Evolutionary conservation across 1,140 invertebrate genomes (phyloP), one percentile per base, ranked within the genome.

Genomic region (Adelges cooleyi): DNA sequence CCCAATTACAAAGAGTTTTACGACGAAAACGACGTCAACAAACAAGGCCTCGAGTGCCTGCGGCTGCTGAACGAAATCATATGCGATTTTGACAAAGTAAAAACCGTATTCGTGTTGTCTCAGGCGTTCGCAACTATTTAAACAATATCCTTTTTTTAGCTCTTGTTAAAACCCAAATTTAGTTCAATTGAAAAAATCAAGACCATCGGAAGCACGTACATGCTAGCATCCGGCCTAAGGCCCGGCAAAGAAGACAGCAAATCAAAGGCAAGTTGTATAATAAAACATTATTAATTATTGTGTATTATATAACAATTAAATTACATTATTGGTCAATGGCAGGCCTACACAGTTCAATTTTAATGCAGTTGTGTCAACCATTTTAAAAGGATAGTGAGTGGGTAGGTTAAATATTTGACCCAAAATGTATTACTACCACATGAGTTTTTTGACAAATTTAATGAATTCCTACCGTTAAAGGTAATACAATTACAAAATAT

Each of bases 1-100:
- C 93, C 95, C 11, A 98, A 99, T 77, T 98, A 97, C 75, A 96
- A 95, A 71, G 94, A 98, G 73, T 98, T 98, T 74, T 98, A 98
- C 73, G 93, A 95, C 72, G 94, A 98, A 76, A 93, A 89, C 25
- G 94, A 98, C 74, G 92, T 96, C 66, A 96, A 93, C 72, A 94
- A 95, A 72, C 92, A 96, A 76, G 95, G 95, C 0, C 75, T 98
- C 9, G 95, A 98, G 74, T 98, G 94, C 74, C 75, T 99, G 46
- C 76, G 95, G 65, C 78, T 99, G 15, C 78, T 99, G 0, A 99
- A 99, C 74, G 95, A 99, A 78, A 98, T 99, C 67, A 96, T 98
- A 66, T 96, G 92, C 70, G 95, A 98, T 75, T 98, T 98, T 77
- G 95, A 99, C 75, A 93, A 96, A 82, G 90, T 94, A 77, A 73